Evolutionary conservation across 2,113 vertebrate species (phyloP), one percentile per base, ranked within the genome.

Genomic region (Lophochroa leadbeateri): DNA sequence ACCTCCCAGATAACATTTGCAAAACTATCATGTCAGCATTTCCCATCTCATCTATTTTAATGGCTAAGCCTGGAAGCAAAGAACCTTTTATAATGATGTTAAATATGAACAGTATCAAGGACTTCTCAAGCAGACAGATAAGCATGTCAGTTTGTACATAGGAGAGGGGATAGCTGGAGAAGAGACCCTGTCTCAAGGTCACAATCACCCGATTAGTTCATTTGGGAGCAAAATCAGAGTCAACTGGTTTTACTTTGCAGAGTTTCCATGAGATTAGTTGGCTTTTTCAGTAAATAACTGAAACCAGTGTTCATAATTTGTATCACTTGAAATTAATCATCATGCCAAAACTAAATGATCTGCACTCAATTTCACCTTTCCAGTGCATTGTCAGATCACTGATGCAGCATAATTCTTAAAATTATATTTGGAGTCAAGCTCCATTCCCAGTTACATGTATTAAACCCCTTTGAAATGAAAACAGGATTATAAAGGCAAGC

Each of bases 261-360:
- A 57, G 24, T 31, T 86, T 84, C 46, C 53, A 80, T 24, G 58
- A 10, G 5, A 80, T 69, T 37, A 55, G 68, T 14, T 80, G 67
- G 5, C 18, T 88, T 95, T 95, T 93, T 57, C 78, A 78, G 49
- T 86, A 94, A 96, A 90, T 92, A 92, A 74, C 20, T 83, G 70
- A 91, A 76, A 83, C 17, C 17, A 58, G 24, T 47, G n/a, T 68
- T 92, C 60, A 19, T 39, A 90, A 75, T n/a, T 65, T 69, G 6
- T 33, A 92, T 25, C 24, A 25, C 29, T 80, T 70, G 33, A 94
- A 95, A 94, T 86, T 88, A 87, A 95, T 95, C 60, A 86, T 64
- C 12, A n/a, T 25, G 53, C 63, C 60, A 83, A 87, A 94, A 60
- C 21, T 67, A 77, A 92, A 69, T 1, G 13, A 80, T 60, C 44